Conservation (phyloP, 2,888 invertebrate species). For the Deilephila elpenor region DNA sequence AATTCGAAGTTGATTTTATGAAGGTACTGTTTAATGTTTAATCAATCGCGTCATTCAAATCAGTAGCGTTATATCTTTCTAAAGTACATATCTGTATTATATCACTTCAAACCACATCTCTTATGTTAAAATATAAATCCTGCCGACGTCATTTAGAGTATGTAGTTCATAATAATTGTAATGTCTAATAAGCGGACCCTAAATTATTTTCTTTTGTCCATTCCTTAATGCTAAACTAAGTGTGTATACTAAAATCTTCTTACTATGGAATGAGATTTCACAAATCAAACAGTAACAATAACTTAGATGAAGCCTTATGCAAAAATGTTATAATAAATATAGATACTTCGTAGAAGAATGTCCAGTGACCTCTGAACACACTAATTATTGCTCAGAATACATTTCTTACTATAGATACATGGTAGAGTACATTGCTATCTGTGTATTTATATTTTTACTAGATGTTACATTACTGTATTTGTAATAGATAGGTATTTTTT, state of each 20-base stretch:
- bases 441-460: slow-evolving; percentile 64
- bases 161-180: slow-evolving; percentile 9
- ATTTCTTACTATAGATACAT: slow-evolving; percentile 44
- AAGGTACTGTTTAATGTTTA: neutral
- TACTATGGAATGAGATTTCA: slow-evolving; percentile 5
- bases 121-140: slow-evolving; percentile 52
- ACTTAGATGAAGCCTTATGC: slow-evolving; percentile 3
- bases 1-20: slow-evolving; percentile 29
- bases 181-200: neutral
- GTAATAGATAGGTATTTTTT: slow-evolving; percentile 66
- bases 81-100: slow-evolving; percentile 75
- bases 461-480: slow-evolving; percentile 55
- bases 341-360: slow-evolving; percentile 28
- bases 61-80: slow-evolving; percentile 64
- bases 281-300: neutral
- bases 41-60: slow-evolving; percentile 20
- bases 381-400: slow-evolving; percentile 51
- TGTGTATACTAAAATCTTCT: neutral
- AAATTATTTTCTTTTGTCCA: neutral
- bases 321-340: slow-evolving; percentile 2
- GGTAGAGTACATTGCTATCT: slow-evolving; percentile 42
- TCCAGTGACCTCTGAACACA: slow-evolving; percentile 27
- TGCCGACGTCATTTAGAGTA: slow-evolving; percentile 35
- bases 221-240: neutral
- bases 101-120: slow-evolving; percentile 61